phyloP scores from a whole-genome alignment of 2,888 invertebrate species.

The Minunthozetes semirufus region DNA sequence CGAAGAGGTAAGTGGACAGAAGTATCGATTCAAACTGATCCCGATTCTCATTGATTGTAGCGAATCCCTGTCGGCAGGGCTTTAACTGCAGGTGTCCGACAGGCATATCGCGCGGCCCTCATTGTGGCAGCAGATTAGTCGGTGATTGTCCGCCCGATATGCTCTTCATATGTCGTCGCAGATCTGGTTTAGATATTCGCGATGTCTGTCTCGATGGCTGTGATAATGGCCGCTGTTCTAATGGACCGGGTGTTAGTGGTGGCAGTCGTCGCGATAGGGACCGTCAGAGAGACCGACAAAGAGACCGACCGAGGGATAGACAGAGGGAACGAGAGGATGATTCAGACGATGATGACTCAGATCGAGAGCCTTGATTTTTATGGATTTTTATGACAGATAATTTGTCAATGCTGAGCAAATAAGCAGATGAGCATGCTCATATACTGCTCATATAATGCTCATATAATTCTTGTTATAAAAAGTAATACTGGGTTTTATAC shows the following conservation, averaged over 20 bases:
- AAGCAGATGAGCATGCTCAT: no score
- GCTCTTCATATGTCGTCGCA: constrained; percentile 14
- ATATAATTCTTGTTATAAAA: no score
- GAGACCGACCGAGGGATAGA: no score
- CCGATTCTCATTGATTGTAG: background rate
- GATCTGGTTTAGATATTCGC: background rate
- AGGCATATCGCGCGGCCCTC: background rate
- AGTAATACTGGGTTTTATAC: no score
- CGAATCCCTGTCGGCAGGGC: constrained; percentile 5
- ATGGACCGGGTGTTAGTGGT: background rate
- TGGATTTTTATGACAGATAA: no score
- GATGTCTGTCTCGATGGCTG: constrained; percentile 32
- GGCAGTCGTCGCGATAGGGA: no score
- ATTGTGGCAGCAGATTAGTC: constrained; percentile 20
- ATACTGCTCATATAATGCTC: no score
- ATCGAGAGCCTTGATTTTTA: no score
- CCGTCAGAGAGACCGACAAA: background rate
- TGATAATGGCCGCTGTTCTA: constrained; percentile 16
- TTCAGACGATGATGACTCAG: no score
- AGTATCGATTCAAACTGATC: background rate
- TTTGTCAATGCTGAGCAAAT: no score
- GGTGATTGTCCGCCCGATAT: constrained; percentile 31
- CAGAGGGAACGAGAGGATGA: no score
- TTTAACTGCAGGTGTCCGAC: constrained; percentile 22
- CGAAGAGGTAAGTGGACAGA: background rate